Evolutionary conservation across 2,888 invertebrate genomes (phyloP).

Genomic region (Axea sp.): DNA sequence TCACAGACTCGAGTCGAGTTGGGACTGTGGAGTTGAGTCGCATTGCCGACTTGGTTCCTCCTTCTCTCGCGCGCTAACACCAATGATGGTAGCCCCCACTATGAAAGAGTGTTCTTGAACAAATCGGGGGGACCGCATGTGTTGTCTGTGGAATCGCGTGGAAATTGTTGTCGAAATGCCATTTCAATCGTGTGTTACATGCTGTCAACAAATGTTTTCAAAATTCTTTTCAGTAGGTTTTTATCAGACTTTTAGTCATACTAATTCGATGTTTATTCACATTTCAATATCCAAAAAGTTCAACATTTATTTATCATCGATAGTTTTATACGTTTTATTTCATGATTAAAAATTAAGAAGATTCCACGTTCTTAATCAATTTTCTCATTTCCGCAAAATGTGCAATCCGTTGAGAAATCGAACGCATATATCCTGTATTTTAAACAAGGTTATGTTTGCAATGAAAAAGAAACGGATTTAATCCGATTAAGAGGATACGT

Average conservation of each 20-base stretch:
- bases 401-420: too few relatives aligned
- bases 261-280: too few relatives aligned
- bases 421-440: not conserved
- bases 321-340: too few relatives aligned
- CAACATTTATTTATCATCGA: too few relatives aligned
- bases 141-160: slow-evolving; percentile 58
- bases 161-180: slow-evolving; percentile 50
- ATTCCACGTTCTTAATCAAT: not conserved
- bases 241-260: too few relatives aligned
- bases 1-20: slow-evolving; percentile 77
- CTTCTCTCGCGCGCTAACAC: slow-evolving; percentile 63
- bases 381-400: not conserved
- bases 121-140: slow-evolving; percentile 62
- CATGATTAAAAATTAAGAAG: too few relatives aligned
- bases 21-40: slow-evolving; percentile 75
- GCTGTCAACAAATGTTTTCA: slow-evolving; percentile 6
- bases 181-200: slow-evolving; percentile 8
- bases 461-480: slow-evolving; percentile 10
- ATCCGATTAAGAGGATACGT: slow-evolving; percentile 35
- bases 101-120: slow-evolving; percentile 42
- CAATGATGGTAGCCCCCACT: slow-evolving; percentile 63
- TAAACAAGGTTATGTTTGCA: not conserved
- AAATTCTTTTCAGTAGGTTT: too few relatives aligned
- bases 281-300: too few relatives aligned
- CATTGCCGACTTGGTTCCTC: slow-evolving; percentile 64